These are phyloP conservation scores for Diarsia rubi DNA, from an alignment of 2,888 invertebrate genomes.

Conservation along the genomic window DNA sequence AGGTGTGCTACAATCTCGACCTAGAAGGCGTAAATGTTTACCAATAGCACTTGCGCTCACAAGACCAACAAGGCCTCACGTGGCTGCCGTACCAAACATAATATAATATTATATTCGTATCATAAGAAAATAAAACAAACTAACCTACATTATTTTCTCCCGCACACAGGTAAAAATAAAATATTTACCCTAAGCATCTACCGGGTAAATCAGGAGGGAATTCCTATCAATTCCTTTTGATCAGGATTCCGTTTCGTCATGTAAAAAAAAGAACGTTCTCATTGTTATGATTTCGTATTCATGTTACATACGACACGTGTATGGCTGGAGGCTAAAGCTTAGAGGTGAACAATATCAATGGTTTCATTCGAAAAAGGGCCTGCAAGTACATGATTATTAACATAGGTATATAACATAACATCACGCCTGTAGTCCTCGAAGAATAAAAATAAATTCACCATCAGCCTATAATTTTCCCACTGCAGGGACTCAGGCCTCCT, in stretches of 20 bases:
- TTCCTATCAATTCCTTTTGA: constrained; percentile 66
- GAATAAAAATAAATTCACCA: too few species aligned
- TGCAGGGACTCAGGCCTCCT: too few species aligned
- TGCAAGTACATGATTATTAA: background rate
- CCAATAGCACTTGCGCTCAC: background rate
- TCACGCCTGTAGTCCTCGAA: background rate
- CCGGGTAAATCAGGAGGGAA: constrained; percentile 53
- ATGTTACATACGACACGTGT: constrained; percentile 35
- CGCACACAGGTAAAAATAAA: constrained; percentile 34
- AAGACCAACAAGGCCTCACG: background rate
- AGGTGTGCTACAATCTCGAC: background rate
- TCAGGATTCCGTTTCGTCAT: constrained; percentile 56
- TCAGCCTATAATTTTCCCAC: too few species aligned
- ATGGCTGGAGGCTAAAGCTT: constrained; percentile 21
- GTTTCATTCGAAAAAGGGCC: background rate
- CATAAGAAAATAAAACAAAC: background rate
- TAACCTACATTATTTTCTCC: constrained; percentile 21
- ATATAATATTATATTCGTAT: background rate
- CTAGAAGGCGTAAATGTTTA: background rate
- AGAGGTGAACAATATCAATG: background rate
- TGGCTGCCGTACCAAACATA: background rate
- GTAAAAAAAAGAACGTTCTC: constrained; percentile 49
- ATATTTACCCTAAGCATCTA: constrained; percentile 44
- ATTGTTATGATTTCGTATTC: constrained; percentile 59
- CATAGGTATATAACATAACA: background rate